Base-by-base conservation (phyloP, 92 coral and sea anemone genomes). In the Siderastrea siderea region DNA sequence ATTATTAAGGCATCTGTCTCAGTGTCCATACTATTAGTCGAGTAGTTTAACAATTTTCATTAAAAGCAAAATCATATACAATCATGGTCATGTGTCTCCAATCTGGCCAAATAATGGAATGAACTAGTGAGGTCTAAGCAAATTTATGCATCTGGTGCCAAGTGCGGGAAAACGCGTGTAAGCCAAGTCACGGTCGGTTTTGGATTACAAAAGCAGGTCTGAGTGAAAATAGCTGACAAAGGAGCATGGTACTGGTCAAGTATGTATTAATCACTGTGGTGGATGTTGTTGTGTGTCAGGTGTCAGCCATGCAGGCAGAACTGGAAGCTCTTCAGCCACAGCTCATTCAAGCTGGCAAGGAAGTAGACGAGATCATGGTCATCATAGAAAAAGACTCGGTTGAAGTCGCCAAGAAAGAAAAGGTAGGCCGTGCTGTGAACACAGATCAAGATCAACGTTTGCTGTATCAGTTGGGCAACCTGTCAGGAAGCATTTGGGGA, bases 281-380 rank as follows among this genome's bases (percentile, higher is more conserved):
- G 47, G 44, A 38, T 49, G 14, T 50, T 17, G 12, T 72, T 8
- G 10, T 11, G 16, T 83, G 68, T 67, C 88, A 97, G 99, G 99
- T 97, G 14, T 90, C 99, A 66, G 95, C 94, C 19, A 97, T 97
- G 99, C 99, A 97, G 86, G 92, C 85, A 14, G 99, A 97, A 85
- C 88, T 97, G 5, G 99, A 97, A 84, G 99, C 98, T 62, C 92
- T 97, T 26, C 99, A 97, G 61, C 99, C 99, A 4, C 99, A 97
- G 86, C 93, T 97, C 80, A 96, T 97, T 62, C 98, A 94, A 77
- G 99, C 99, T 44, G 98, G 99, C 26, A 96, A 92, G 88, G 99
- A 97, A 17, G 99, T 97, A 12, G 99, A 97, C 55, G 99, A 97
- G 62, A 97, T 97, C 89, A 97, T 97, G 99, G 96, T 97, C 26